Evolutionary conservation across 2,113 vertebrate genomes (phyloP).

Genomic region (Nesoenas mayeri): DNA sequence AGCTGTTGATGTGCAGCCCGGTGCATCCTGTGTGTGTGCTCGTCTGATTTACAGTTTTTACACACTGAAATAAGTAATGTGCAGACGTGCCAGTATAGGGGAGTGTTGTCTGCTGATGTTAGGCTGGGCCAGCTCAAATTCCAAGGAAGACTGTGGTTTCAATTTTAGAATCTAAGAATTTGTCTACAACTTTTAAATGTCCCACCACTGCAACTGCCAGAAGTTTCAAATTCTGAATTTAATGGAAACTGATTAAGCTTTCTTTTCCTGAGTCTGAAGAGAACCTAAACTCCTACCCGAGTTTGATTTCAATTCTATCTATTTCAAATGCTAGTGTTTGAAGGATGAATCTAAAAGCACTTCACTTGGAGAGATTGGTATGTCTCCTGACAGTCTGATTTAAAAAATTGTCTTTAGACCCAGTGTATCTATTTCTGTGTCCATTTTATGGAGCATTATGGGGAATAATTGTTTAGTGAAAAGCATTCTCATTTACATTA

Average conservation of each 20-base stretch:
- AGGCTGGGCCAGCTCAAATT: neutral
- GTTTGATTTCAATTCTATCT: neutral
- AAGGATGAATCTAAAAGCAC: neutral
- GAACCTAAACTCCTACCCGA: neutral
- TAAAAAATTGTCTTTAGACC: neutral
- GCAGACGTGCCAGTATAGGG: accelerated
- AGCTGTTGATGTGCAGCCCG: neutral
- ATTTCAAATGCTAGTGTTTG: neutral
- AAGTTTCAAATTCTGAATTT: neutral
- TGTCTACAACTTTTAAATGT: neutral
- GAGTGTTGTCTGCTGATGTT: neutral
- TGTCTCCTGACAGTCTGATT: neutral
- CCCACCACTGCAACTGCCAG: no score
- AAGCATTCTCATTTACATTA: conserved; percentile 13
- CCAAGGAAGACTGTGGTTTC: neutral
- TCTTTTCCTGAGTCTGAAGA: neutral
- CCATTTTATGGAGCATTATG: neutral
- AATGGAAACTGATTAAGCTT: neutral
- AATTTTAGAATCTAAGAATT: neutral
- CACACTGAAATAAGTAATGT: neutral
- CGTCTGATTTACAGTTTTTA: neutral
- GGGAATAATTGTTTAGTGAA: neutral
- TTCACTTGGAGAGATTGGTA: neutral
- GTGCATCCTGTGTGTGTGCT: accelerated
- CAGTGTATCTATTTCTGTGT: neutral